Evolutionary conservation across 2,113 vertebrate species (phyloP).

Genomic region (Brevimyrus niger): DNA sequence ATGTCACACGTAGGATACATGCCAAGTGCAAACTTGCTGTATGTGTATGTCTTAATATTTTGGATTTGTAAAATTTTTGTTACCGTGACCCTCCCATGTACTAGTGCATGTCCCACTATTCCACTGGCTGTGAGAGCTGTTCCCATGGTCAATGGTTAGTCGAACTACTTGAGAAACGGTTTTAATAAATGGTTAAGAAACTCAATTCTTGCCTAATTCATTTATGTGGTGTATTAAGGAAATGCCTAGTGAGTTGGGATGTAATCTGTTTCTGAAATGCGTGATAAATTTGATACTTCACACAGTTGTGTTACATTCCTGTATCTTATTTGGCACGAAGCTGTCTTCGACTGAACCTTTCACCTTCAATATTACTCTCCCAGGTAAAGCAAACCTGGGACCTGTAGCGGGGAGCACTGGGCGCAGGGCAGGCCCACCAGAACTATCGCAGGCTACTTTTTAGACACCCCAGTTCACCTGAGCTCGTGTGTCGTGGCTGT

Average conservation of each 20-base stretch:
- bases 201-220: background rate
- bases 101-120: conserved; percentile 32
- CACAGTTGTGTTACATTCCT: background rate
- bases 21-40: conserved; percentile 31
- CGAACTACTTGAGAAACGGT: conserved; percentile 31
- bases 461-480: background rate
- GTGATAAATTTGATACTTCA: background rate
- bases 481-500: background rate
- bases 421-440: background rate
- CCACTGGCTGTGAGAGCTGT: conserved; percentile 20
- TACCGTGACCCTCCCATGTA: conserved; percentile 44
- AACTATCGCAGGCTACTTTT: background rate
- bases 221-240: background rate
- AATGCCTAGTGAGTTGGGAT: background rate
- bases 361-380: background rate
- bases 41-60: conserved; percentile 37
- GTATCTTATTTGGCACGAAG: background rate
- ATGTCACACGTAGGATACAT: conserved; percentile 16
- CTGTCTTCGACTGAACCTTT: background rate
- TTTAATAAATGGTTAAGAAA: conserved; percentile 55
- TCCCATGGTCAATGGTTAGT: conserved; percentile 32
- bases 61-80: conserved; percentile 39
- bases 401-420: background rate
- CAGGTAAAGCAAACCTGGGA: background rate
- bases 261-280: background rate